Evolutionary conservation across 2,888 invertebrate species (phyloP), one percentile per base, ranked within the genome.

Genomic region (Meiosimyza decipiens): DNA sequence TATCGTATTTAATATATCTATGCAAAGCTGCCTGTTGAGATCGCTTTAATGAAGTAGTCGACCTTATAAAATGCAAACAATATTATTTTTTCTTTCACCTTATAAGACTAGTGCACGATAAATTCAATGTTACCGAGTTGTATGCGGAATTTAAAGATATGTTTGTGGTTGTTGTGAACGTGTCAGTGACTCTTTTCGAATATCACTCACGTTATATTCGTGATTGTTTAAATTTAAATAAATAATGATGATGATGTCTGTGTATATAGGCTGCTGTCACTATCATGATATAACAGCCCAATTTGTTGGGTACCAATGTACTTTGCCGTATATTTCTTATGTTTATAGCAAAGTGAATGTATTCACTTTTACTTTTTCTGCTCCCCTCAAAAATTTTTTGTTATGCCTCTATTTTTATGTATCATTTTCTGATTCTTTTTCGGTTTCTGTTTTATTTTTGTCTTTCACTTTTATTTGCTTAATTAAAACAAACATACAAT

Each of bases 171-270:
- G 54, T 60, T 60, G 59, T 12, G 5, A 28, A 11, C 59, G 59
- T 60, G 59, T 60, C 59, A 60, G 28, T 60, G 59, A 60, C 59
- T 33, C 15, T 40, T 40, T 59, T 59, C 28, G 22, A 60, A 60
- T 33, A 60, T 15, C 9, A 60, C 59, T 60, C 59, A 60, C 59
- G 33, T 15, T 60, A 54, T 16, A 7, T 13, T 54, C 54, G 54
- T 54, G 54, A 15, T 16, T 54, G 12, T 60, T 60, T 60, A 60
- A 60, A 60, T 60, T 54, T 13, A 60, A 60, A 60, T 60, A 28
- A 60, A 60, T 60, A 40, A 28, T 60, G 59, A 60, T 60, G 22
- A 60, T 60, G 59, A 15, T 59, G 15, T 28, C 59, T 22, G 15
- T 52, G 4, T 52, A n/a, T 52, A 9, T 52, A n/a, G 52, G n/a